Conservation (phyloP, 2,888 invertebrate genomes). For the Drosophila niveifrons region DNA sequence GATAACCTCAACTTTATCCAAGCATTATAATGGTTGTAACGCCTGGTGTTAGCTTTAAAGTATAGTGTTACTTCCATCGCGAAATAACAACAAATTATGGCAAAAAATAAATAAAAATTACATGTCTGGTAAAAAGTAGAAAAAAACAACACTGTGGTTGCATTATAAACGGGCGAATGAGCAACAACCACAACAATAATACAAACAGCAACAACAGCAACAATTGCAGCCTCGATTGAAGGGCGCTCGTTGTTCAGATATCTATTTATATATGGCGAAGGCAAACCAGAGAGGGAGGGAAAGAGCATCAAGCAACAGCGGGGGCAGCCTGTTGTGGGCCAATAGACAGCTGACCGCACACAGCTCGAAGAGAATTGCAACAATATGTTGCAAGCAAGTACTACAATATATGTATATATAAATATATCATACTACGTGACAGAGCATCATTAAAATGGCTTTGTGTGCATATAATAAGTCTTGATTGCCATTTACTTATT, state of each 20-base stretch:
- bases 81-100: slow-evolving; percentile 19
- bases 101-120: slow-evolving; percentile 59
- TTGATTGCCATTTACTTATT: slow-evolving; percentile 77
- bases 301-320: neutral
- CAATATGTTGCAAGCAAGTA: slow-evolving; percentile 7
- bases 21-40: slow-evolving; percentile 44
- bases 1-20: slow-evolving; percentile 35
- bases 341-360: slow-evolving; percentile 54
- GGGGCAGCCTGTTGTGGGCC: neutral
- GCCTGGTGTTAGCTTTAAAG: slow-evolving; percentile 59
- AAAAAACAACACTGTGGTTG: slow-evolving; percentile 65
- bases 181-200: slow-evolving; percentile 58
- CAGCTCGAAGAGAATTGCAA: slow-evolving; percentile 34
- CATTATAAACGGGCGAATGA: slow-evolving; percentile 76
- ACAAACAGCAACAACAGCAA: slow-evolving; percentile 18
- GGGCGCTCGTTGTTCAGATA: slow-evolving; percentile 53
- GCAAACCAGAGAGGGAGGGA: neutral
- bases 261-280: slow-evolving; percentile 33
- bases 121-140: slow-evolving; percentile 41
- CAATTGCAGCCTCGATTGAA: slow-evolving; percentile 64
- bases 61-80: slow-evolving; percentile 61
- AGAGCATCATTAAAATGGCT: slow-evolving; percentile 58
- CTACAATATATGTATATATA: slow-evolving; percentile 7
- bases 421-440: slow-evolving; percentile 27
- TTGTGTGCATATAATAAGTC: slow-evolving; percentile 65